phyloP scores from a whole-genome alignment of 2,888 invertebrate genomes.

The Lasioglossum zephyrum region DNA sequence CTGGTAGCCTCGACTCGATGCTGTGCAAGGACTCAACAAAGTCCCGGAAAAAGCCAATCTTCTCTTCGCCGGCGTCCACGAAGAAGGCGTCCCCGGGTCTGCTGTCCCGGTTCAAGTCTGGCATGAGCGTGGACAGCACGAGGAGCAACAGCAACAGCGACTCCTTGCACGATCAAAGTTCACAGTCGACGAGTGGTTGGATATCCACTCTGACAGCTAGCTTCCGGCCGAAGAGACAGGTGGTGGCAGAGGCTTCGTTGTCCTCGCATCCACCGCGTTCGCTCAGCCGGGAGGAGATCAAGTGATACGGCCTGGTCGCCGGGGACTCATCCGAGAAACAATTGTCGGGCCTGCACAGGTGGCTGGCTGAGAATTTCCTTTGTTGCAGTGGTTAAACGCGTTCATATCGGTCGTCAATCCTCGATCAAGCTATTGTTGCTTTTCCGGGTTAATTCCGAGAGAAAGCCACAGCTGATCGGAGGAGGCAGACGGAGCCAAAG shows the following conservation, averaged over 20 bases:
- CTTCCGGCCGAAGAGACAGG: slow-evolving; percentile 80
- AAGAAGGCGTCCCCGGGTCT: slow-evolving; percentile 80
- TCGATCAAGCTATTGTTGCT: slow-evolving; percentile 26
- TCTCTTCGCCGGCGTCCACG: slow-evolving; percentile 73
- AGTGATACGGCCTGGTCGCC: slow-evolving; percentile 79
- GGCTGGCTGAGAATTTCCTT: slow-evolving; percentile 78
- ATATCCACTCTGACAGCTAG: slow-evolving; percentile 82
- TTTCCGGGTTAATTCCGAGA: slow-evolving; percentile 17
- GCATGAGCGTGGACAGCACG: slow-evolving; percentile 82
- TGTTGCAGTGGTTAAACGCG: slow-evolving; percentile 77
- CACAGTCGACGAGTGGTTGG: slow-evolving; percentile 80
- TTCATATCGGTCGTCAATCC: slow-evolving; percentile 50
- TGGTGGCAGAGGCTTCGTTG: slow-evolving; percentile 63
- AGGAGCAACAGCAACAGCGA: slow-evolving; percentile 81
- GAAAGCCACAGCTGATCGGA: background rate
- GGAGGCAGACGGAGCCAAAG: slow-evolving; percentile 55
- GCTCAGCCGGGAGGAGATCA: slow-evolving; percentile 80
- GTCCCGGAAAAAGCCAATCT: slow-evolving; percentile 69
- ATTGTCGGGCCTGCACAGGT: slow-evolving; percentile 73
- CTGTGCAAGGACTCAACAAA: slow-evolving; percentile 78
- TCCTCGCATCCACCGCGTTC: slow-evolving; percentile 75
- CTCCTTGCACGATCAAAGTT: slow-evolving; percentile 78
- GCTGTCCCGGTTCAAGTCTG: slow-evolving; percentile 81
- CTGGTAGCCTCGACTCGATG: slow-evolving; percentile 83
- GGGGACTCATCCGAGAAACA: slow-evolving; percentile 72